Evolutionary conservation across 2,113 vertebrate species (phyloP).

Genomic region (Ailuropoda melanoleuca): DNA sequence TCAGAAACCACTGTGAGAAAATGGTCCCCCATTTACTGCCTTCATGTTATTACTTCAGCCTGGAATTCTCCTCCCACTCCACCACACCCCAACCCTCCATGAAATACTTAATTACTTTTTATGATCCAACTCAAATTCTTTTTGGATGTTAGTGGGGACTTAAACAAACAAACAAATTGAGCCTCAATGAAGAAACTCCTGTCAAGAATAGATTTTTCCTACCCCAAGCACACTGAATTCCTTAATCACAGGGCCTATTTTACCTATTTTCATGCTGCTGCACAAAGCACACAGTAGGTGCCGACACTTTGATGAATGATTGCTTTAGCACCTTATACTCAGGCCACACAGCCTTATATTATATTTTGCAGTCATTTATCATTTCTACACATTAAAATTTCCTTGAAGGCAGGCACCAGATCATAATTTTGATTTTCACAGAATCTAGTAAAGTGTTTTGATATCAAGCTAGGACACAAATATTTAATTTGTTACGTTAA

Average conservation of each 20-base stretch:
- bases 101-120: conserved; percentile 32
- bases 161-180: conserved; percentile 32
- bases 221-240: background rate
- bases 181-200: background rate
- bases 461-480: background rate
- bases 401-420: background rate
- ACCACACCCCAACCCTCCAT: background rate
- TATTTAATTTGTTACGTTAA: background rate
- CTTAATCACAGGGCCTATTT: background rate
- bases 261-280: background rate
- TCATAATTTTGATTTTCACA: conserved; percentile 1
- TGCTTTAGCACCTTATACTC: background rate
- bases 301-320: background rate
- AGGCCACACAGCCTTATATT: background rate
- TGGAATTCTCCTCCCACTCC: background rate
- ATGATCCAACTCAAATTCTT: conserved; percentile 3
- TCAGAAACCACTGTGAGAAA: background rate
- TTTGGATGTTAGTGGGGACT: background rate
- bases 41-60: background rate
- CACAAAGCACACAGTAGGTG: background rate
- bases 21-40: background rate
- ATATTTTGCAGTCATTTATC: background rate
- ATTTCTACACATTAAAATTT: background rate
- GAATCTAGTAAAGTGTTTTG: background rate
- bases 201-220: background rate